A percentile compares a stretch with the other conserved stretches of the same genome.
These are phyloP conservation scores for Neodiprion lecontei DNA, from an alignment of 1,140 invertebrate species.

Conservation along the genomic window DNA sequence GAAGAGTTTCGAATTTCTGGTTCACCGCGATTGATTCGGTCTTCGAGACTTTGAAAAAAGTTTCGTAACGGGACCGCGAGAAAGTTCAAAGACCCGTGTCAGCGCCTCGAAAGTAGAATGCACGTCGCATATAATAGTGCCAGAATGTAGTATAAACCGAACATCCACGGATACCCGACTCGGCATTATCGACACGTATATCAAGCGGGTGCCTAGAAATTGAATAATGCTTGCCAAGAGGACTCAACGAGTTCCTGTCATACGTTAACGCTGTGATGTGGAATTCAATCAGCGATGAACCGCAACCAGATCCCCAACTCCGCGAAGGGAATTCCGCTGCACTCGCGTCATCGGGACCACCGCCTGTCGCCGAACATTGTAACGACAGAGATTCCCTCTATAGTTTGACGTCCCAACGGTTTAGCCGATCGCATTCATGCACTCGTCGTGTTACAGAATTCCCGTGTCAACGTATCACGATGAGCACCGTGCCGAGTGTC, in stretches of 20 bases:
- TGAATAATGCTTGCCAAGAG: slow-evolving; percentile 41
- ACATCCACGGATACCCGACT: not conserved
- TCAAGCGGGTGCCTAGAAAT: slow-evolving; percentile 26
- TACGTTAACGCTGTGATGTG: slow-evolving; percentile 38
- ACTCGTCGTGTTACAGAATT: too few relatives aligned
- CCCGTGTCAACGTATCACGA: too few relatives aligned
- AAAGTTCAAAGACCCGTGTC: not conserved
- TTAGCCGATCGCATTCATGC: not conserved
- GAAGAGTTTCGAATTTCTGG: too few relatives aligned
- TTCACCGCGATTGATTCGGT: too few relatives aligned
- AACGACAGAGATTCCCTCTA: not conserved
- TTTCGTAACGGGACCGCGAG: too few relatives aligned
- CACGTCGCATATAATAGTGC: not conserved
- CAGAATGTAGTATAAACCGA: too few relatives aligned
- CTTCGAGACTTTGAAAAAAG: too few relatives aligned
- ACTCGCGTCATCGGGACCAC: not conserved
- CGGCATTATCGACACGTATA: not conserved
- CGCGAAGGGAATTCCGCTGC: not conserved
- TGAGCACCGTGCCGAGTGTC: too few relatives aligned
- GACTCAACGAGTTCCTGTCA: slow-evolving; percentile 35
- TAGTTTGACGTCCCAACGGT: not conserved
- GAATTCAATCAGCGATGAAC: slow-evolving; percentile 36
- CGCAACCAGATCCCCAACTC: not conserved
- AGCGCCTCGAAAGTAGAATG: not conserved
- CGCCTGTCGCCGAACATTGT: slow-evolving; percentile 6